phyloP scores from a whole-genome alignment of 2,888 invertebrate species.

The Exocentrus adspersus region DNA sequence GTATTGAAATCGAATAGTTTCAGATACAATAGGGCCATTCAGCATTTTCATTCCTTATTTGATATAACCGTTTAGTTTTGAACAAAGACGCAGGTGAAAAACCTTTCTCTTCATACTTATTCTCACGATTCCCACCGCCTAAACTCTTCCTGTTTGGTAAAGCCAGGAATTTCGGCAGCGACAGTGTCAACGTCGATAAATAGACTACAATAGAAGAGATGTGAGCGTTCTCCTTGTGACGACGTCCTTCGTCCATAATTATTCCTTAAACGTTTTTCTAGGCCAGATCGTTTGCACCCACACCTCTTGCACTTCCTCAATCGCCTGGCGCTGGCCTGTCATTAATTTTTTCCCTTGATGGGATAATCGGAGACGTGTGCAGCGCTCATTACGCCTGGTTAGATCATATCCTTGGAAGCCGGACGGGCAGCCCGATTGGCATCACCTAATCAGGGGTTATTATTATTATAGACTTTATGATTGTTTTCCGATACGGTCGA shows the following conservation, averaged over 20 bases:
- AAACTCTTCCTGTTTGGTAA: too few relatives aligned
- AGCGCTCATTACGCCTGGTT: neutral
- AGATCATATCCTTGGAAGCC: conserved; percentile 18
- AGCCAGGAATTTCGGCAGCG: too few relatives aligned
- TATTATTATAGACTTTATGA: neutral
- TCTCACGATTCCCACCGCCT: too few relatives aligned
- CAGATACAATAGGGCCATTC: neutral
- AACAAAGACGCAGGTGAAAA: too few relatives aligned
- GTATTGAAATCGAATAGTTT: neutral
- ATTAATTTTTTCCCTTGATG: conserved; percentile 13
- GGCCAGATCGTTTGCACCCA: conserved; percentile 19
- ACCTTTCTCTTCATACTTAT: too few relatives aligned
- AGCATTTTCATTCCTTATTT: too few relatives aligned
- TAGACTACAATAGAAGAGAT: too few relatives aligned
- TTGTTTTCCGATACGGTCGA: neutral
- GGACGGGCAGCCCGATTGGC: neutral
- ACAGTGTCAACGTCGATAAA: too few relatives aligned
- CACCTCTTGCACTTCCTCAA: conserved; percentile 20
- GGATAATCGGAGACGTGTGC: conserved; percentile 7
- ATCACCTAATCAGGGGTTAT: neutral
- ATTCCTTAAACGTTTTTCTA: conserved; percentile 24
- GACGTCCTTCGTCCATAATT: conserved; percentile 7
- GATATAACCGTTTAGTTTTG: too few relatives aligned
- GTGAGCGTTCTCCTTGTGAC: too few relatives aligned
- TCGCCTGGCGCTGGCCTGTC: conserved; percentile 1